Percentiles rank a stretch among this genome's conserved stretches.
phyloP scores from a whole-genome alignment of 2,113 vertebrate genomes.

The Oreamnos americanus region DNA sequence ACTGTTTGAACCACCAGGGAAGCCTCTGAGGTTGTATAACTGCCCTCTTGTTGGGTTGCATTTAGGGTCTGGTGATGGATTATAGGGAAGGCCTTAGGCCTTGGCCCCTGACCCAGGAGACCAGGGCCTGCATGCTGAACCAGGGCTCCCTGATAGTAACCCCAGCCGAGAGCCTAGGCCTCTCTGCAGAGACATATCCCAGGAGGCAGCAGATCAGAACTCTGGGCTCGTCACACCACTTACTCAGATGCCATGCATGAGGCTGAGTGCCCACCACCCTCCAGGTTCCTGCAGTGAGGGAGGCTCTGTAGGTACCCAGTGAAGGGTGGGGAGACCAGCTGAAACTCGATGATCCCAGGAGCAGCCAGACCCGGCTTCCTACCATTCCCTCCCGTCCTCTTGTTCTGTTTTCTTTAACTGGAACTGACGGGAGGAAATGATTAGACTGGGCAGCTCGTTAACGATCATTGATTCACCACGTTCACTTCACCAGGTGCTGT shows the following conservation, averaged over 20 bases:
- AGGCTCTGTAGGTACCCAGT: background rate
- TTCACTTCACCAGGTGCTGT: background rate
- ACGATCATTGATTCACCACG: background rate
- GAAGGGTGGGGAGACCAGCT: background rate
- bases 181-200: background rate
- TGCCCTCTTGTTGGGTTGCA: background rate
- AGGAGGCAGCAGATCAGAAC: background rate
- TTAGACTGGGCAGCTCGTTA: conserved; percentile 35
- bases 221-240: background rate
- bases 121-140: background rate
- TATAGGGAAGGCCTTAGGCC: background rate
- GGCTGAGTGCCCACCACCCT: background rate
- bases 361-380: background rate
- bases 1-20: background rate
- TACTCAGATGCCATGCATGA: accelerated
- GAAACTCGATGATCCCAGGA: background rate
- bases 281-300: background rate
- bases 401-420: conserved; percentile 50
- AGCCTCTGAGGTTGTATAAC: background rate
- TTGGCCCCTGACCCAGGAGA: background rate
- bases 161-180: background rate
- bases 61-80: background rate
- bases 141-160: too few species aligned
- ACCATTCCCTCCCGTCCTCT: background rate
- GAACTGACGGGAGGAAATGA: conserved; percentile 41